These are phyloP conservation scores for Tapirus terrestris DNA, from an alignment of 2,113 vertebrate genomes.

Conservation along the genomic window DNA sequence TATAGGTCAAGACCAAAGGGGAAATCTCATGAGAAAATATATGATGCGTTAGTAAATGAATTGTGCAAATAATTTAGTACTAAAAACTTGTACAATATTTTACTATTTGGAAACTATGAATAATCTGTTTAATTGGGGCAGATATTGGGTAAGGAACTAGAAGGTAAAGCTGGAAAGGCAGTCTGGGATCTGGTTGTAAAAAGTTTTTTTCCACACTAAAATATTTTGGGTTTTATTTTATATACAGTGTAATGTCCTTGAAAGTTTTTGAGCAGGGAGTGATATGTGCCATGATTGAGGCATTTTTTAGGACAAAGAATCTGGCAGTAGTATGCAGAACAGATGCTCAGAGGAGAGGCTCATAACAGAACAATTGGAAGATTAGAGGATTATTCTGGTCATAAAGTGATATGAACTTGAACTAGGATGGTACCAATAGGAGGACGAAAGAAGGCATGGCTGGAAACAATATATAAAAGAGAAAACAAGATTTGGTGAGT, in stretches of 20 bases:
- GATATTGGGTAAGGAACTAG: background rate
- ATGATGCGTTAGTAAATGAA: background rate
- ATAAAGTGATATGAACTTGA: background rate
- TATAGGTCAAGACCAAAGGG: background rate
- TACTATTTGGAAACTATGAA: background rate
- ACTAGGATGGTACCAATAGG: background rate
- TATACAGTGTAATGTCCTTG: background rate
- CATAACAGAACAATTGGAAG: background rate
- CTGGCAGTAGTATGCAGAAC: background rate
- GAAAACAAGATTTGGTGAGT: background rate
- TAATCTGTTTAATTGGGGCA: background rate
- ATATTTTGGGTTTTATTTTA: background rate
- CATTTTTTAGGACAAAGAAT: slow-evolving; percentile 41
- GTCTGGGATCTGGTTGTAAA: background rate
- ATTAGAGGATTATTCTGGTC: background rate
- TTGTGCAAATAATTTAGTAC: background rate
- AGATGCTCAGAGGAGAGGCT: slow-evolving; percentile 18
- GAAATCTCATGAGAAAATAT: background rate
- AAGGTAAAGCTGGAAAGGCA: background rate
- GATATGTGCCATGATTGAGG: background rate
- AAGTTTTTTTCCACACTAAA: background rate
- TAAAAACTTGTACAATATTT: background rate
- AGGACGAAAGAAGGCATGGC: background rate
- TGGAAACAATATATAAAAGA: background rate
- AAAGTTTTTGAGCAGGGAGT: slow-evolving; percentile 13